Conservation (phyloP, 2,113 vertebrate genomes). For the Mystacornis crossleyi region DNA sequence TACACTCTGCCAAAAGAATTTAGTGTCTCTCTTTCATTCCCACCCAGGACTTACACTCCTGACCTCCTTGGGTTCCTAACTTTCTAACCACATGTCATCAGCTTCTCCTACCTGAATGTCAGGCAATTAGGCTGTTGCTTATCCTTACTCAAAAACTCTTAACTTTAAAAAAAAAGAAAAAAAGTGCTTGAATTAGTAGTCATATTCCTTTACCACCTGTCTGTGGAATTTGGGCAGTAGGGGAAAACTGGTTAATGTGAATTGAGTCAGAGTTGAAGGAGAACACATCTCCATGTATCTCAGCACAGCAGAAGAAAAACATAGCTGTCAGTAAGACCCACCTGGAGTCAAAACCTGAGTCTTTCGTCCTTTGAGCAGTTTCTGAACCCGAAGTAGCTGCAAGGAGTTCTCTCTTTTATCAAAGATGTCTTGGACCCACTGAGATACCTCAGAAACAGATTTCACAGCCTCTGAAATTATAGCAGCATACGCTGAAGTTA, state of each 20-base stretch:
- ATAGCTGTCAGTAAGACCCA: slow-evolving; percentile 42
- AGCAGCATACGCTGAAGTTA: background rate
- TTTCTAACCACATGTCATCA: background rate
- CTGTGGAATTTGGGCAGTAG: background rate
- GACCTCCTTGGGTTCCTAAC: background rate
- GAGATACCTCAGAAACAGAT: slow-evolving; percentile 77
- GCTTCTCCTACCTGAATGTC: background rate
- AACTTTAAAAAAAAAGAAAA: background rate
- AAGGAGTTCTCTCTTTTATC: slow-evolving; percentile 84
- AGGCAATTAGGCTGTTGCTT: background rate
- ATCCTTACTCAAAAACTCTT: background rate
- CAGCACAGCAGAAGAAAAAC: background rate
- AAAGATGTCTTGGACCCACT: slow-evolving; percentile 76
- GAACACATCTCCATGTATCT: background rate
- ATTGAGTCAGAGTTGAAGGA: background rate
- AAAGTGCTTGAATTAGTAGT: background rate
- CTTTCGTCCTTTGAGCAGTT: slow-evolving; percentile 86
- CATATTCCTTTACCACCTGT: background rate
- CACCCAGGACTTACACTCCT: background rate
- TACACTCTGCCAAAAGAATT: background rate
- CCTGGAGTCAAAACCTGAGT: slow-evolving; percentile 84
- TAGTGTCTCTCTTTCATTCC: background rate
- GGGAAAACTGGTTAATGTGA: background rate
- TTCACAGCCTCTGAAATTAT: slow-evolving; percentile 77
- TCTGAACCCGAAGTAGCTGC: slow-evolving; percentile 88